Percentiles rank a stretch among this genome's conserved stretches.
Conservation (phyloP, 2,888 invertebrate species). For the Nemurella pictetii region DNA sequence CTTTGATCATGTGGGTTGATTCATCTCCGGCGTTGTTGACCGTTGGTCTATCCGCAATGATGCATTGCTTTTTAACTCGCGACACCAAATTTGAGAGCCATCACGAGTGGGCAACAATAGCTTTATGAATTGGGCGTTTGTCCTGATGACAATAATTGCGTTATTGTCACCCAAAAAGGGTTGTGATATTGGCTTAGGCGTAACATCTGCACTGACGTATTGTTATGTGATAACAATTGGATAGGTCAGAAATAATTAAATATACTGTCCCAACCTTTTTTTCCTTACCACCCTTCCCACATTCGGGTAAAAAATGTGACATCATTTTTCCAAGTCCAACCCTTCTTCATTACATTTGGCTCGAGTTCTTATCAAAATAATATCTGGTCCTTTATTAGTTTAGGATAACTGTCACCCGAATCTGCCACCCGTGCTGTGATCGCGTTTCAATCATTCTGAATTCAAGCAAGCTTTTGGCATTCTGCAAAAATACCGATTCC, state of each 20-base stretch:
- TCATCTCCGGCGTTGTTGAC: background rate
- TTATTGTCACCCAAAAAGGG: conserved; percentile 18
- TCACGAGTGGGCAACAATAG: background rate
- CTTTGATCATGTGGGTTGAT: background rate
- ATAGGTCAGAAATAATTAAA: background rate
- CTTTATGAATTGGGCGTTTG: background rate
- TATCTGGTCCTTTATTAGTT: conserved; percentile 25
- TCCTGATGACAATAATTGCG: conserved; percentile 13
- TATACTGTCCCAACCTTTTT: background rate
- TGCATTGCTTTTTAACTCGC: conserved; percentile 7
- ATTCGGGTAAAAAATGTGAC: background rate
- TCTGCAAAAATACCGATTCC: background rate
- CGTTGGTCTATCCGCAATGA: background rate
- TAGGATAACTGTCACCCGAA: conserved; percentile 26
- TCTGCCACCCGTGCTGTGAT: background rate
- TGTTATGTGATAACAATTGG: background rate
- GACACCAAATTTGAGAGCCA: background rate
- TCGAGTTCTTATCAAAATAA: background rate
- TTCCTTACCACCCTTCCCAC: conserved; percentile 6
- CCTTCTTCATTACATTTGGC: background rate
- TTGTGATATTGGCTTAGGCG: background rate
- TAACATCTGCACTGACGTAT: conserved; percentile 20
- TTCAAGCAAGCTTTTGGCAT: background rate
- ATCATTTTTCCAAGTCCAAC: background rate
- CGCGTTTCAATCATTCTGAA: background rate